Evolutionary conservation across 2,888 invertebrate species (phyloP).

Genomic region (Ceramica pisi): DNA sequence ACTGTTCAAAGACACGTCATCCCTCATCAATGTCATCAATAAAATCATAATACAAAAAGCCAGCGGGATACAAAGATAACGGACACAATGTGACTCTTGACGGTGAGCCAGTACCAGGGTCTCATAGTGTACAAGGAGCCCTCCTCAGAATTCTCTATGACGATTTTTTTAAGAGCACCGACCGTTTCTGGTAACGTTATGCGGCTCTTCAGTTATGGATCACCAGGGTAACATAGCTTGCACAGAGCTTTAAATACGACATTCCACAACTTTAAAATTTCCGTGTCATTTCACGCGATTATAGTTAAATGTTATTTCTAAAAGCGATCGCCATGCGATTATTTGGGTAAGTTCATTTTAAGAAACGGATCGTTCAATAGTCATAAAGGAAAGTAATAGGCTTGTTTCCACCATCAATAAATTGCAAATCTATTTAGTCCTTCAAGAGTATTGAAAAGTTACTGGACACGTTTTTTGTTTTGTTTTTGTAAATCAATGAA

Average conservation of each 20-base stretch:
- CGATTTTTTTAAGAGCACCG: too few species aligned
- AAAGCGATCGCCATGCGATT: neutral
- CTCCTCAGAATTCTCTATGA: neutral
- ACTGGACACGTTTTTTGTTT: too few species aligned
- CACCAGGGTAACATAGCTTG: constrained; percentile 22
- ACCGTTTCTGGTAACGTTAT: constrained; percentile 10
- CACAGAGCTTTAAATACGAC: constrained; percentile 3
- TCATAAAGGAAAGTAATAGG: too few species aligned
- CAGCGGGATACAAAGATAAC: constrained; percentile 19
- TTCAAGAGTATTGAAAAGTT: too few species aligned
- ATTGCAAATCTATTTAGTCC: too few species aligned
- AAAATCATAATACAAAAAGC: neutral
- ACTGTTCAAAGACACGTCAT: neutral
- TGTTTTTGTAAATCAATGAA: too few species aligned
- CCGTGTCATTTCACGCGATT: neutral
- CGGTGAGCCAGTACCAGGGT: constrained; percentile 34
- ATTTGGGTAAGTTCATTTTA: neutral
- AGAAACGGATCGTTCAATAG: neutral
- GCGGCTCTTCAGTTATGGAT: constrained; percentile 30
- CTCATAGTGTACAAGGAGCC: constrained; percentile 14
- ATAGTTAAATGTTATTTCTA: too few species aligned
- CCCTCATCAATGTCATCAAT: too few species aligned
- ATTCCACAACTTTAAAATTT: constrained; percentile 9
- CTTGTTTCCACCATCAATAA: too few species aligned
- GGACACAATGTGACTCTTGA: constrained; percentile 22